phyloP scores from a whole-genome alignment of 2,888 invertebrate genomes.

The Noctua comes region DNA sequence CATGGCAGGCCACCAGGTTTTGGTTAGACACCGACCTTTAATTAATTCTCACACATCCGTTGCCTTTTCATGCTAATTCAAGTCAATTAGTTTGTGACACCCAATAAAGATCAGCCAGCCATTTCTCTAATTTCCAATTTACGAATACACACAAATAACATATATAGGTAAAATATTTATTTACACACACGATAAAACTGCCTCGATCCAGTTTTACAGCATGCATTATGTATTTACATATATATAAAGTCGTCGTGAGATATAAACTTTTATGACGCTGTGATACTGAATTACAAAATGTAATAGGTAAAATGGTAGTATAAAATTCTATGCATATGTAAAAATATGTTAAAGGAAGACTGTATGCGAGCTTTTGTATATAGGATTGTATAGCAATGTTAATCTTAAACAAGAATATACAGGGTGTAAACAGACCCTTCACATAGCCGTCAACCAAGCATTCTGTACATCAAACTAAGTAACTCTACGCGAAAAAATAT shows the following conservation, averaged over 20 bases:
- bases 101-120: conserved; percentile 21
- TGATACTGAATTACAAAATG: conserved; percentile 57
- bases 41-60: conserved; percentile 18
- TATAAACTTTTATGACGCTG: conserved; percentile 45
- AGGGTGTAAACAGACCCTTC: neutral
- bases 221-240: conserved; percentile 46
- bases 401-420: neutral
- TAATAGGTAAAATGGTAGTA: conserved; percentile 28
- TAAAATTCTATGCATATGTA: conserved; percentile 51
- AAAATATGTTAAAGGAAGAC: conserved; percentile 37
- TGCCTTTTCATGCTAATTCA: conserved; percentile 30
- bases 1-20: neutral
- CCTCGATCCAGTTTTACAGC: conserved; percentile 53
- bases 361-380: neutral
- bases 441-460: too few species aligned
- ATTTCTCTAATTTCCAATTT: conserved; percentile 26
- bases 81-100: conserved; percentile 34
- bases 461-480: too few species aligned
- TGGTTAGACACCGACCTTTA: neutral
- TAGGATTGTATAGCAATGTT: neutral
- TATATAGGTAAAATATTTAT: conserved; percentile 9
- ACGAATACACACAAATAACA: conserved; percentile 16
- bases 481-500: too few species aligned
- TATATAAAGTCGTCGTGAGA: conserved; percentile 35
- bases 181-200: conserved; percentile 31